phyloP scores from a whole-genome alignment of 2,797 vertebrate species.

The Cheirogaleus major region DNA sequence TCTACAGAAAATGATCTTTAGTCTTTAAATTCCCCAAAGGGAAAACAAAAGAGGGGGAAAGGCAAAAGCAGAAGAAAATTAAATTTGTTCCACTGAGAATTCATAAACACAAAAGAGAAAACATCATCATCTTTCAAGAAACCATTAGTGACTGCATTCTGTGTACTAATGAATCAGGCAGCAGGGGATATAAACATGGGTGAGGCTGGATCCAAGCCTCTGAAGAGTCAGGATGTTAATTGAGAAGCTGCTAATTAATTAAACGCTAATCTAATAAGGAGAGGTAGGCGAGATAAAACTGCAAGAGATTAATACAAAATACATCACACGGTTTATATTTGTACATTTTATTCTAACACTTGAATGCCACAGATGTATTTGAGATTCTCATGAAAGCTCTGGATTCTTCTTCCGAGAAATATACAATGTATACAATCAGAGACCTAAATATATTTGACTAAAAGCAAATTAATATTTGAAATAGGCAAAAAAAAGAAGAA shows the following conservation, averaged over 20 bases:
- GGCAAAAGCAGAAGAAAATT: slow-evolving; percentile 24
- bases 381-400: neutral
- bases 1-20: neutral
- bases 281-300: neutral
- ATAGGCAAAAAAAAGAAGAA: neutral
- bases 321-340: neutral
- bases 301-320: neutral
- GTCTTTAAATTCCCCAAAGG: neutral
- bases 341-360: neutral
- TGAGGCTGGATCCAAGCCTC: neutral
- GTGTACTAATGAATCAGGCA: neutral
- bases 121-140: neutral
- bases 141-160: neutral
- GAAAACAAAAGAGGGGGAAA: slow-evolving; percentile 44
- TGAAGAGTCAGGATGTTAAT: neutral
- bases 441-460: neutral
- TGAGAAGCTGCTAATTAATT: slow-evolving; percentile 17
- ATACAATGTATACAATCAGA: neutral
- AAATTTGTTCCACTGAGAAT: slow-evolving; percentile 41
- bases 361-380: neutral
- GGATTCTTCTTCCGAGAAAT: neutral
- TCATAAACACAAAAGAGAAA: slow-evolving; percentile 43
- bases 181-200: neutral
- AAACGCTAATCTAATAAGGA: slow-evolving; percentile 19
- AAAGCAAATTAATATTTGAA: neutral